These are phyloP conservation scores for Haliaeetus leucogaster DNA, from an alignment of 2,113 vertebrate species.

Conservation along the genomic window DNA sequence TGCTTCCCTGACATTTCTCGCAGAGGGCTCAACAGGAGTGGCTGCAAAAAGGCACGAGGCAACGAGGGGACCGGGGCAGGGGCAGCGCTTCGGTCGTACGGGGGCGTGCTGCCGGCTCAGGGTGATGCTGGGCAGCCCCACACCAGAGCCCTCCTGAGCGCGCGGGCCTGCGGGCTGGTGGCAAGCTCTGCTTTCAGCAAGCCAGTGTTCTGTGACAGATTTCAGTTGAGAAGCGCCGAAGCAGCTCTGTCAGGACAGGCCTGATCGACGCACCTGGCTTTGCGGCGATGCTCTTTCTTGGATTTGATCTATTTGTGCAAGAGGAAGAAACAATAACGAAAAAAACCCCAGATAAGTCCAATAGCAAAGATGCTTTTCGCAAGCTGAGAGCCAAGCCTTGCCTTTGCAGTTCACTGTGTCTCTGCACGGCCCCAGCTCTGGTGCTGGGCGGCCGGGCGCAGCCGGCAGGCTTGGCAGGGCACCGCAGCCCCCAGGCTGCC, in stretches of 20 bases:
- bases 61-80: fast-evolving
- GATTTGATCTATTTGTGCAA: neutral
- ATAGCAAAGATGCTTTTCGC: neutral
- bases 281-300: neutral
- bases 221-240: neutral
- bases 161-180: neutral
- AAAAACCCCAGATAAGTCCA: neutral
- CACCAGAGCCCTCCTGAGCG: neutral
- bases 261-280: neutral
- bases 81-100: fast-evolving
- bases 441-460: neutral
- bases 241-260: fast-evolving
- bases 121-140: neutral
- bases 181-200: neutral
- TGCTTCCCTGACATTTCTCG: neutral
- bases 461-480: neutral
- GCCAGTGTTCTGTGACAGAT: neutral
- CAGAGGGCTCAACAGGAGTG: fast-evolving
- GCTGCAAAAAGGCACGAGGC: neutral
- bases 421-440: neutral
- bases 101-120: neutral
- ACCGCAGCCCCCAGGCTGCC: neutral
- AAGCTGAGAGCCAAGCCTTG: neutral
- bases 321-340: neutral
- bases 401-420: neutral